Evolutionary conservation across 2,888 invertebrate genomes (phyloP), one percentile per base, ranked within the genome.

Genomic region (Seira ritae): DNA sequence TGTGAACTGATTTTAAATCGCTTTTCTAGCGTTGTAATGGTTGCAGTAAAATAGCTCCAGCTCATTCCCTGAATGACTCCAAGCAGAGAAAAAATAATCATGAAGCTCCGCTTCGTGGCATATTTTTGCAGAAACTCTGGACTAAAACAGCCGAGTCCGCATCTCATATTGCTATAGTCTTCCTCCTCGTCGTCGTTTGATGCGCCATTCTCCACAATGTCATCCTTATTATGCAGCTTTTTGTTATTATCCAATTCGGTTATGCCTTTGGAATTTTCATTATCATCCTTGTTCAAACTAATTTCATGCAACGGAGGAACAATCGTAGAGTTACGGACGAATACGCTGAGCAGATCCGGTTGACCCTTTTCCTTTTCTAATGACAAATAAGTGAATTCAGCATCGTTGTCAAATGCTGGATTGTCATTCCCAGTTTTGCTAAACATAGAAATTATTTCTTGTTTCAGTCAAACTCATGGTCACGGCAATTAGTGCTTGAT

Each of bases 1-100:
- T 93, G 92, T 55, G 94, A 94, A 15, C 94, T 94, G 89, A 95
- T 94, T 90, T 94, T 94, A 89, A 94, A 95, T 87, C 94, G 92
- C 89, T 94, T 94, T 90, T 94, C 94, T 85, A 95, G 91, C 1
- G 94, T 94, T 74, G 94, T 94, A 83, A 94, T 94, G 24, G 94
- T 94, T n/a, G 94, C 94, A 89, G 94, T 94, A 88, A 94, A 94
- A 90, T 94, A 95, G 3, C 17, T 93, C 88, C 93, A 94, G 81
- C 93, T 93, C 87, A 94, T 94, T 20, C 94, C 93, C 89, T 94
- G 94, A 77, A 94, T 92, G 89, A 94, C 94, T 1, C 94, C 94
- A 4, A 94, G 92, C 55, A 94, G 90, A 46, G 94, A 94, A 87
- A 94, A 94, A 0, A 94, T 91, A 85, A 94, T 91, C 1, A 94